Conservation (phyloP, 2,113 vertebrate species). For the Cisticola juncidis region DNA sequence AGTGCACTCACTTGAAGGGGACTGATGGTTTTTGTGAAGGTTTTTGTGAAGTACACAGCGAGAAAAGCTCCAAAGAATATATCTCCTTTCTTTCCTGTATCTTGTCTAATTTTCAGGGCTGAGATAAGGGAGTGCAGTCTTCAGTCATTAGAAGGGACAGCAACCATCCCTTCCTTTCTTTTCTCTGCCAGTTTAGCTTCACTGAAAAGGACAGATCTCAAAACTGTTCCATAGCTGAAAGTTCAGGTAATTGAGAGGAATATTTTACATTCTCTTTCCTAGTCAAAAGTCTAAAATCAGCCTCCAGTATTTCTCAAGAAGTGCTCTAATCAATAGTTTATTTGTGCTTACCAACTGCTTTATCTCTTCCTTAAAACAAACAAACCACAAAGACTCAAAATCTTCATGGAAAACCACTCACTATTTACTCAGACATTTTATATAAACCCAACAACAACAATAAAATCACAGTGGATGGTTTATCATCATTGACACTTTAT, state of each 20-base stretch:
- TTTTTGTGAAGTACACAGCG: neutral
- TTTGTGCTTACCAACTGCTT: neutral
- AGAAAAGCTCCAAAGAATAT: neutral
- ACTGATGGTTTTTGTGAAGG: neutral
- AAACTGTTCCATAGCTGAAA: neutral
- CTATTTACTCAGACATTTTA: neutral
- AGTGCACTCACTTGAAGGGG: neutral
- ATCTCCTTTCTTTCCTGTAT: neutral
- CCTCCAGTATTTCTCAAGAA: neutral
- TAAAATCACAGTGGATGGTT: neutral
- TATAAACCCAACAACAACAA: neutral
- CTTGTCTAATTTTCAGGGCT: neutral
- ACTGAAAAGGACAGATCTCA: neutral
- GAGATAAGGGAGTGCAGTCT: neutral
- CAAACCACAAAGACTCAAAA: neutral
- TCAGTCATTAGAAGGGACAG: neutral
- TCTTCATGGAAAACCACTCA: neutral
- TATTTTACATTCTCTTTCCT: neutral
- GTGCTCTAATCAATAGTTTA: neutral
- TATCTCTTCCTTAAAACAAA: neutral
- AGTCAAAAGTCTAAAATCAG: neutral
- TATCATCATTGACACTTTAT: neutral
- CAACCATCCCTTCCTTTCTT: neutral
- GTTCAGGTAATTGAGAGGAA: neutral
- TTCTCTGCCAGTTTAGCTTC: neutral